phyloP scores from a whole-genome alignment of 2,797 vertebrate species.

The Scolopax rusticola region DNA sequence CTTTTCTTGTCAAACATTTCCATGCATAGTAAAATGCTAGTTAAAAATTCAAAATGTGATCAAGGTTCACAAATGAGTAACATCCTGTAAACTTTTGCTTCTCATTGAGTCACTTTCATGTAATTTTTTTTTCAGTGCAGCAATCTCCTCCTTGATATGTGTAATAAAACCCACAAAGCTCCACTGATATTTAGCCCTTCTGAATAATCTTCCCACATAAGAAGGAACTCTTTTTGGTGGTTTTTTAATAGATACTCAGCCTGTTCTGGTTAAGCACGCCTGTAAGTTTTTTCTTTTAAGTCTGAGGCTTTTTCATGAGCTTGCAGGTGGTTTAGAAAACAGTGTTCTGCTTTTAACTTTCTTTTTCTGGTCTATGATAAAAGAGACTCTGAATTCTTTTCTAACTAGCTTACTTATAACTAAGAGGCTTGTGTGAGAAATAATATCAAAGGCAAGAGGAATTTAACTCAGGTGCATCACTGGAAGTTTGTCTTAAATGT shows the following conservation, averaged over 20 bases:
- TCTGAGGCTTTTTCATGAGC: slow-evolving; percentile 20
- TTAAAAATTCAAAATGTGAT: not conserved
- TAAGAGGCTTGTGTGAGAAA: slow-evolving; percentile 26
- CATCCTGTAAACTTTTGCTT: slow-evolving; percentile 3
- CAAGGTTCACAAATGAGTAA: not conserved
- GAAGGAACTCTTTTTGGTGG: slow-evolving; percentile 47
- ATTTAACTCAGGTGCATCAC: slow-evolving; percentile 40
- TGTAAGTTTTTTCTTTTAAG: slow-evolving; percentile 52
- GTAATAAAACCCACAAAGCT: slow-evolving; percentile 16
- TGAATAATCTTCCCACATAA: slow-evolving; percentile 65
- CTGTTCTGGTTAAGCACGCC: slow-evolving; percentile 26
- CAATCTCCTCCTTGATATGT: slow-evolving; percentile 46
- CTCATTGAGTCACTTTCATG: not conserved
- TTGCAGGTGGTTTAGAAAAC: slow-evolving; percentile 67
- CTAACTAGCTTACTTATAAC: slow-evolving; percentile 7
- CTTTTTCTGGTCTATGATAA: slow-evolving; percentile 65
- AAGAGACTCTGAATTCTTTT: slow-evolving; percentile 50
- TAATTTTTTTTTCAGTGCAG: not conserved
- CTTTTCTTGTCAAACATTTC: not conserved
- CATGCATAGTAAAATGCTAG: not conserved
- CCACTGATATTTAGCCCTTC: not conserved
- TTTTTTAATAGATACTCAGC: slow-evolving; percentile 44
- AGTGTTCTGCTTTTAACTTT: slow-evolving; percentile 58
- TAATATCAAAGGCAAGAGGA: slow-evolving; percentile 59
- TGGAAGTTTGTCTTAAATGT: not conserved